Evolutionary conservation across 2,888 invertebrate species (phyloP).

Genomic region (Ochlodes sylvanus): DNA sequence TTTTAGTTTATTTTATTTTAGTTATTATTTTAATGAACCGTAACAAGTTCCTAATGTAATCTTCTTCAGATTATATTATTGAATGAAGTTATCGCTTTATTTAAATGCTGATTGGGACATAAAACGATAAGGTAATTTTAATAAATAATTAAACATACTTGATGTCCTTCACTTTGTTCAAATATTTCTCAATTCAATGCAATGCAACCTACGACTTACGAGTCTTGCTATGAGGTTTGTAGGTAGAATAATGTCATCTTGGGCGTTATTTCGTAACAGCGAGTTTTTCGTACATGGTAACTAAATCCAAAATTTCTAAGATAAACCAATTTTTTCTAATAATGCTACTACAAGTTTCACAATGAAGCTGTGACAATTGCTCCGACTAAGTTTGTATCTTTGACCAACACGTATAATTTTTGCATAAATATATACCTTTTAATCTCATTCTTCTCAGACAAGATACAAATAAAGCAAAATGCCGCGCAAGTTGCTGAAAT

Average conservation of each 20-base stretch:
- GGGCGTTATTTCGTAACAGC: slow-evolving; percentile 50
- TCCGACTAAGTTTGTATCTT: too few relatives aligned
- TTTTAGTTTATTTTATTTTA: background rate
- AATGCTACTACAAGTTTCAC: background rate
- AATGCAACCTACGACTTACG: slow-evolving; percentile 61
- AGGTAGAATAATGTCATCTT: slow-evolving; percentile 44
- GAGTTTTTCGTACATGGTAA: background rate
- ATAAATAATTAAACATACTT: slow-evolving; percentile 51
- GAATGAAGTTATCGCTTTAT: background rate
- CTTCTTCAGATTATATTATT: background rate
- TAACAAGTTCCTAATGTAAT: slow-evolving; percentile 5
- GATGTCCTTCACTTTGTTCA: slow-evolving; percentile 71
- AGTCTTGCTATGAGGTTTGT: slow-evolving; percentile 54
- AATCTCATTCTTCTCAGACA: too few relatives aligned
- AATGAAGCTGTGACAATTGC: background rate
- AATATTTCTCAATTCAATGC: slow-evolving; percentile 66
- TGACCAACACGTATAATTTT: too few relatives aligned
- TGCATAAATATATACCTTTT: too few relatives aligned
- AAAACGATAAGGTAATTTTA: slow-evolving; percentile 17
- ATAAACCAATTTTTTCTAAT: background rate
- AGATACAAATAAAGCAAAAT: slow-evolving; percentile 70
- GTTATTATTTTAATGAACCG: background rate
- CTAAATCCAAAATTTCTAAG: slow-evolving; percentile 52
- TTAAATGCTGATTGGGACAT: background rate
- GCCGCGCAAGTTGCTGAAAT: slow-evolving; percentile 96